Evolutionary conservation across 2,888 invertebrate genomes (phyloP), one percentile per base, ranked within the genome.

Genomic region (Athripsodes cinereus): DNA sequence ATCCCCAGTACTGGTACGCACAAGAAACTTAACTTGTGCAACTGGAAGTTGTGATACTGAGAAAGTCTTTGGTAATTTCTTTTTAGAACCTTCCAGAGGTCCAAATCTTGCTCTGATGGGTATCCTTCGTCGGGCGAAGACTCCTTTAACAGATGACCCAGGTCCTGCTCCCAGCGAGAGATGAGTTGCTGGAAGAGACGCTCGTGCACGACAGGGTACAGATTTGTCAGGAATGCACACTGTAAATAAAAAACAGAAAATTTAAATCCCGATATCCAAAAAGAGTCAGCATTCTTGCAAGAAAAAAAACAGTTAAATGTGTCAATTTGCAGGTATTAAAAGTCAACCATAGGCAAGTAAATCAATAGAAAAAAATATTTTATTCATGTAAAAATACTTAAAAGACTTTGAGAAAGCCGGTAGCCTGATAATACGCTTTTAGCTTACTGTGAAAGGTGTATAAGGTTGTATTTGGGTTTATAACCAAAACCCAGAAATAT

Each of bases 101-200:
- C 92, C 92, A 74, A 92, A 92, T 64, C 89, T 85, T 0, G 87
- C 85, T 34, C 83, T 75, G 59, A 82, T 82, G 5, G 86, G 84
- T 61, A 92, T 83, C 13, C 78, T 71, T 65, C 85, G 83, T 63
- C 85, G 84, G 0, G 90, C 85, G 70, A 86, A 85, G 34, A 91
- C 84, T 5, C 84, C 84, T 64, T 52, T 26, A 6, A 47, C 56
- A 13, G 35, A 19, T 1, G 57, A 50, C 19, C 51, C 48, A 16
- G 20, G 66, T 67, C 63, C 66, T 59, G 53, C 76, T 71, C 65
- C 72, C 72, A 70, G 69, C 59, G 70, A 65, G 60, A 86, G 78
- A 69, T 88, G 82, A 1, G 80, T 76, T 34, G 80, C 77, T 11
- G 92, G 92, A 53, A 92, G 74, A 62, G 88, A 86, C n/a, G 91